These are phyloP conservation scores for Coelopa pilipes DNA, from an alignment of 2,888 invertebrate species.

Conservation along the genomic window DNA sequence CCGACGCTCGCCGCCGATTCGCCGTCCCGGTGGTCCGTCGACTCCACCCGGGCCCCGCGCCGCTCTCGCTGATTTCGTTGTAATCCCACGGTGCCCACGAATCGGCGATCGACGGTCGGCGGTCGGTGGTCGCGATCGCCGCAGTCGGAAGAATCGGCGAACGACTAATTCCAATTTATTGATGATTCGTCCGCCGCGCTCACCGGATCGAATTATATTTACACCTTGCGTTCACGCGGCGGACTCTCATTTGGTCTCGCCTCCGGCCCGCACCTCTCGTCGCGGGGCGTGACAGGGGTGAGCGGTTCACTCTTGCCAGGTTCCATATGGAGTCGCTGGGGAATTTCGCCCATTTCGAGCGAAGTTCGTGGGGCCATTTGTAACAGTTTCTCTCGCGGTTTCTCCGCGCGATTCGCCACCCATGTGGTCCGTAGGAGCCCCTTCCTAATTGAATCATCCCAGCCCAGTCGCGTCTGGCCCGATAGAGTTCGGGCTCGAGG, in stretches of 20 bases:
- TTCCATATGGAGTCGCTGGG: too few relatives aligned
- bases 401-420: too few relatives aligned
- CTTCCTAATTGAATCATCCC: too few relatives aligned
- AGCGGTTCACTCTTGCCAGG: too few relatives aligned
- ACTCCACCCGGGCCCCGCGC: constrained; percentile 1
- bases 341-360: too few relatives aligned
- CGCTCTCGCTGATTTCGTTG: constrained; percentile 34
- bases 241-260: neutral
- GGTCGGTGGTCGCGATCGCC: neutral
- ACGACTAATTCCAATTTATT: constrained; percentile 41
- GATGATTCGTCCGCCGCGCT: constrained; percentile 36
- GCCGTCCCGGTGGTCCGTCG: constrained; percentile 48
- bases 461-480: too few relatives aligned
- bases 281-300: too few relatives aligned
- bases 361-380: too few relatives aligned
- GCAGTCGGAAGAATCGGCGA: constrained; percentile 28
- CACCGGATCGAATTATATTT: constrained; percentile 35
- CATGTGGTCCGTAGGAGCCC: too few relatives aligned
- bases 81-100: constrained; percentile 32
- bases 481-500: too few relatives aligned
- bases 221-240: constrained; percentile 40
- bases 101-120: neutral
- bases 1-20: neutral
- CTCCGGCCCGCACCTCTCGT: too few relatives aligned
- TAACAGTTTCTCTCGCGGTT: too few relatives aligned